Conservation (phyloP, 2,797 vertebrate species). For the Neomorphus geoffroyi region DNA sequence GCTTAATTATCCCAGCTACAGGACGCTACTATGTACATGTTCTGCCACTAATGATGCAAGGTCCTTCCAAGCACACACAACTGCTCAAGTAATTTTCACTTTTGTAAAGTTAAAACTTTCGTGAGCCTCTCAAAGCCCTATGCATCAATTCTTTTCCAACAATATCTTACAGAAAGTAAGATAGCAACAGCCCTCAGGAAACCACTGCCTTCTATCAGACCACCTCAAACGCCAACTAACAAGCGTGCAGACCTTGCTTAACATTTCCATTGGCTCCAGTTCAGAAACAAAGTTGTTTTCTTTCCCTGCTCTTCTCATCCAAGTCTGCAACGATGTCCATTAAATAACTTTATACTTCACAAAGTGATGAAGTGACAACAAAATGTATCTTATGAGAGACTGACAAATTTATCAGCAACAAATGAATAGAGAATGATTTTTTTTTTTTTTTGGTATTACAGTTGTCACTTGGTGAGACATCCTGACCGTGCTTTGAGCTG, state of each 20-base stretch:
- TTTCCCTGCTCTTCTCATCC: neutral
- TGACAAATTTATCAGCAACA: slow-evolving; percentile 43
- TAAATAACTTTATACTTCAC: neutral
- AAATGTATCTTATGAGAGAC: neutral
- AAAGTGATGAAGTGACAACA: slow-evolving; percentile 44
- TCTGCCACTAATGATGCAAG: neutral
- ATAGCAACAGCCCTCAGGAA: neutral
- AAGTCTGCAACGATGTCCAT: neutral
- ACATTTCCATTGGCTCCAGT: neutral
- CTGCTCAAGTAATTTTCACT: neutral
- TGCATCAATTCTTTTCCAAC: neutral
- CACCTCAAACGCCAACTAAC: neutral
- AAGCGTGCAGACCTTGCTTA: neutral
- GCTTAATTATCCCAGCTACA: neutral
- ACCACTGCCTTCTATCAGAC: neutral
- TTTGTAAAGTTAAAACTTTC: neutral
- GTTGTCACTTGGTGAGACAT: slow-evolving; percentile 26
- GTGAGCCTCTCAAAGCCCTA: neutral
- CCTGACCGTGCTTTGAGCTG: neutral
- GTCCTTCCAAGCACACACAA: neutral
- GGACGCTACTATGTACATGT: fast-evolving
- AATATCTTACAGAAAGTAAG: neutral
- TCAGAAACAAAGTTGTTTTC: slow-evolving; percentile 30
- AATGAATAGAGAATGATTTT: neutral
- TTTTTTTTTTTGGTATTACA: neutral